Base-by-base conservation (phyloP, 2,888 invertebrate genomes). In the Agonopterix heracliana region DNA sequence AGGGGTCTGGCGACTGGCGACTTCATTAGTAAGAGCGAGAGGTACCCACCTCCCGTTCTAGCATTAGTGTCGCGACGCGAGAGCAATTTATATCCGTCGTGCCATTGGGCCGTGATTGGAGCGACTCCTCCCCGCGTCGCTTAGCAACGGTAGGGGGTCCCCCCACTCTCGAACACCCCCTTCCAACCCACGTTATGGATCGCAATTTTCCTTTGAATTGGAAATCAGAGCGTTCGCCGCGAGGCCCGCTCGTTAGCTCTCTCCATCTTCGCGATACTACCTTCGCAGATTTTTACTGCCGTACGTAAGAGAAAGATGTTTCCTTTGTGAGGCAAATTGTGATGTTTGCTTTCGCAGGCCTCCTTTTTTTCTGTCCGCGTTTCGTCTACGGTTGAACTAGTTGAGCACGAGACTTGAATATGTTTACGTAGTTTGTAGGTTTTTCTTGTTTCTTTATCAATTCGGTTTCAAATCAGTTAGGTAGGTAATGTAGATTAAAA, bases 121-220 rank as follows among this genome's bases (percentile, higher is more conserved):
- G 87, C 78, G 86, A 77, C 90, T 89, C 90, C 90, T 89, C 91
- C 91, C 91, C 88, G 89, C 91, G 91, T 91, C 88, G 82, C 90
- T 81, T 90, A 87, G 90, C 89, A 86, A 91, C 91, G 87, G 79
- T 74, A 80, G 83, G 88, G 80, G 76, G 72, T 54, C 56, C 60
- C 55, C 68, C 75, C 74, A 66, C 68, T 67, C 60, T 59, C 53
- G 48, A 57, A 59, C 62, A 60, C 69, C 72, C 62, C 60, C 59
- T 63, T 74, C 71, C 72, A 57, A 65, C 77, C 79, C 78, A 74
- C 78, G 81, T 83, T 84, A 84, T 84, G 82, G 86, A 89, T 88
- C 86, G 89, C 89, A 89, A 89, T 89, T 89, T 89, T 87, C 88
- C 88, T 88, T 87, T 88, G 89, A 89, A 89, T 89, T 87, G 89